These are phyloP conservation scores for Pentalonia nigronervosa DNA, from an alignment of 1,140 invertebrate species.

Conservation along the genomic window DNA sequence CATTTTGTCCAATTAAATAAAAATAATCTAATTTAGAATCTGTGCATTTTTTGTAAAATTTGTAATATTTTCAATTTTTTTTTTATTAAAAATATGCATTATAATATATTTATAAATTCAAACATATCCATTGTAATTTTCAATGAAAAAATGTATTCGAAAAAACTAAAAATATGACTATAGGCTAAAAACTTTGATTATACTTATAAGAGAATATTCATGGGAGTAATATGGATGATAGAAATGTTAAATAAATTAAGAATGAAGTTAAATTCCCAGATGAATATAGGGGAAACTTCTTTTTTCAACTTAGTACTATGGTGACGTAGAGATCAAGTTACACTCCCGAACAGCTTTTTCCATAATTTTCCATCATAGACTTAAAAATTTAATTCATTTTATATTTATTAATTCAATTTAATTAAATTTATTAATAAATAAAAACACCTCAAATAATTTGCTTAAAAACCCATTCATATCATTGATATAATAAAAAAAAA, in stretches of 20 bases:
- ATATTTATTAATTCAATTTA: no score
- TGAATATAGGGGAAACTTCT: not conserved
- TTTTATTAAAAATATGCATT: no score
- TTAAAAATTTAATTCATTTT: no score
- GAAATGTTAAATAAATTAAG: conserved; percentile 28
- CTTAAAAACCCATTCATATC: not conserved
- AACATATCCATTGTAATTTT: not conserved
- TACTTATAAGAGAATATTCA: not conserved
- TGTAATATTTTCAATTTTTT: no score
- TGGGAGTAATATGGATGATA: not conserved
- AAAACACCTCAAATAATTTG: not conserved
- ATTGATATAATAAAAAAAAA: not conserved
- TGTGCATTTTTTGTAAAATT: no score
- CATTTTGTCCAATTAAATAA: not conserved
- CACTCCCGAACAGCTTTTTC: not conserved
- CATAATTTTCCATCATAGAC: not conserved
- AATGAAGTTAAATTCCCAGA: not conserved
- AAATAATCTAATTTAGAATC: not conserved
- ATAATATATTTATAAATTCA: not conserved
- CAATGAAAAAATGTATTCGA: not conserved
- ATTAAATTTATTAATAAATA: no score
- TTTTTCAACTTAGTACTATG: not conserved
- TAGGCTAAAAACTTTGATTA: not conserved
- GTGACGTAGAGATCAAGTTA: not conserved
- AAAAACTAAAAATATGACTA: not conserved